Conservation (phyloP, 2,797 vertebrate genomes). For the Gobio occitaniae region DNA sequence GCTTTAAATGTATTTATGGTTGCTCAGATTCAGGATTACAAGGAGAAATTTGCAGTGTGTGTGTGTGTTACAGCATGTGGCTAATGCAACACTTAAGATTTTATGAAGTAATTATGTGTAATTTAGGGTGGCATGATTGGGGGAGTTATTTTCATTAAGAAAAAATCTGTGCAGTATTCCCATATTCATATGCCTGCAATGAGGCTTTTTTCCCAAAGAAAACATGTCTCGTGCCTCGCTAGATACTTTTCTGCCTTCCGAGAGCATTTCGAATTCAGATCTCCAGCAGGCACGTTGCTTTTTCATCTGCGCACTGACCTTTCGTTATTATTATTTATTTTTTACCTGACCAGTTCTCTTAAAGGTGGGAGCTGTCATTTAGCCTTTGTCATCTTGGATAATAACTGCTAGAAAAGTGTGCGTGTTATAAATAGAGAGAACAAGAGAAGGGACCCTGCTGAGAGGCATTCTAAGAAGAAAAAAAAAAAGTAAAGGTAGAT, state of each 20-base stretch:
- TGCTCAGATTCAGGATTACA: background rate
- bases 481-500: background rate
- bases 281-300: conserved; percentile 51
- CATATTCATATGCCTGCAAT: background rate
- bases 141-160: conserved; percentile 13
- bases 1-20: background rate
- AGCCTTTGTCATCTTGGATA: conserved; percentile 49
- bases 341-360: conserved; percentile 52
- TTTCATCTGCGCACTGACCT: conserved; percentile 61
- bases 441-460: background rate
- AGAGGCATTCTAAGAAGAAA: conserved; percentile 10
- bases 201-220: background rate
- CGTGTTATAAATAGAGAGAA: background rate
- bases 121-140: conserved; percentile 17
- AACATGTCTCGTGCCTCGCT: conserved; percentile 9
- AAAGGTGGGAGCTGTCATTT: conserved; percentile 59
- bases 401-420: conserved; percentile 48
- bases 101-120: conserved; percentile 21
- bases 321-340: conserved; percentile 50
- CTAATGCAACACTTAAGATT: conserved; percentile 27
- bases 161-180: background rate
- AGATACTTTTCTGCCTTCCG: conserved; percentile 30
- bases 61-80: background rate
- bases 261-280: conserved; percentile 56
- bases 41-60: background rate